phyloP scores from a whole-genome alignment of 2,888 invertebrate species.

The Drosophila longiperda region DNA sequence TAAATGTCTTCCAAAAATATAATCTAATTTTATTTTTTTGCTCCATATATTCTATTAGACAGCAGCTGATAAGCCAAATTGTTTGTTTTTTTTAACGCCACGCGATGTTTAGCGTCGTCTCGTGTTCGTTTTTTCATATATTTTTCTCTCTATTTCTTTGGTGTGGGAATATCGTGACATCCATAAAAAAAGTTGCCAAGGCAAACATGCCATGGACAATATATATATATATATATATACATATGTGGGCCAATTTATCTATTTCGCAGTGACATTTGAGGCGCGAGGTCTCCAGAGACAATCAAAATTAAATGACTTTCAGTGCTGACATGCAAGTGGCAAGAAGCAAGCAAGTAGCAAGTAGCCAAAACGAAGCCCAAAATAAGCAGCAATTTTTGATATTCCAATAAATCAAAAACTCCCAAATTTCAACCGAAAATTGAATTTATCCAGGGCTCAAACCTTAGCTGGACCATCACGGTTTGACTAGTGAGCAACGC shows the following conservation, averaged over 20 bases:
- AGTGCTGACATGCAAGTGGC: slow-evolving; percentile 44
- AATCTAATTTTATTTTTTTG: neutral
- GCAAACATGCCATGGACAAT: slow-evolving; percentile 42
- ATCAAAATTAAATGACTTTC: slow-evolving; percentile 50
- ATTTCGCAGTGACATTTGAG: slow-evolving; percentile 43
- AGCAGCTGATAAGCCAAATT: slow-evolving; percentile 53
- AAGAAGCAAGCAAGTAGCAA: slow-evolving; percentile 26
- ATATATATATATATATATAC: neutral
- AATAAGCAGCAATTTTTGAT: neutral
- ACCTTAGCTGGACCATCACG: slow-evolving; percentile 1
- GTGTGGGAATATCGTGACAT: slow-evolving; percentile 38
- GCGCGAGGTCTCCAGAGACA: slow-evolving; percentile 50
- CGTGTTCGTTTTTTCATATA: slow-evolving; percentile 5
- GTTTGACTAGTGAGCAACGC: neutral
- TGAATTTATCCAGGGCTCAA: neutral
- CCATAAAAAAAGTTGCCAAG: slow-evolving; percentile 45
- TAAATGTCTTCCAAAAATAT: neutral
- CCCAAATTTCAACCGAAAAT: neutral
- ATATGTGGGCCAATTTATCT: slow-evolving; percentile 39
- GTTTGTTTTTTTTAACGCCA: slow-evolving; percentile 53
- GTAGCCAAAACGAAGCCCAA: neutral
- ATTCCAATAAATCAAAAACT: slow-evolving; percentile 3
- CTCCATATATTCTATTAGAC: slow-evolving; percentile 35
- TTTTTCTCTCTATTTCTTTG: neutral
- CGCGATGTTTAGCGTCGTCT: slow-evolving; percentile 50